Percentiles rank a stretch among this genome's conserved stretches.
Evolutionary conservation across 1,140 invertebrate species (phyloP).

Genomic region (Hermetia illucens): DNA sequence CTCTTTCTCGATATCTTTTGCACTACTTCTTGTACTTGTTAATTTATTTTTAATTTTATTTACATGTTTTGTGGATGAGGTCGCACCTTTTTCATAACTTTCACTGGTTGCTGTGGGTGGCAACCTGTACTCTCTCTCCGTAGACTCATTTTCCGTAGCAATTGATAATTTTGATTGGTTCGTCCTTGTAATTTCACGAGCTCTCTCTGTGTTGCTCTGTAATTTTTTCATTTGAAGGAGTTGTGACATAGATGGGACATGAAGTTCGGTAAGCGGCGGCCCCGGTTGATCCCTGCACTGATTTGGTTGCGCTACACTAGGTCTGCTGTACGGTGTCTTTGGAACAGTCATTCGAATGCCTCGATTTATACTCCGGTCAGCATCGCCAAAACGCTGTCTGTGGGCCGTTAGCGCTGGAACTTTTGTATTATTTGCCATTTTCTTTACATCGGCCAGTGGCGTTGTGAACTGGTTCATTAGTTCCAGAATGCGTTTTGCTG

Average conservation of each 20-base stretch:
- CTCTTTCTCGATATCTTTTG: slow-evolving; percentile 26
- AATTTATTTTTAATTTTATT: slow-evolving; percentile 34
- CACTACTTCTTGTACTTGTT: slow-evolving; percentile 14
- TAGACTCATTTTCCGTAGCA: slow-evolving; percentile 8
- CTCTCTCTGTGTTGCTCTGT: slow-evolving; percentile 43
- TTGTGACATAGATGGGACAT: slow-evolving; percentile 40
- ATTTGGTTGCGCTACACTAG: slow-evolving; percentile 10
- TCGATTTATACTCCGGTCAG: slow-evolving; percentile 6
- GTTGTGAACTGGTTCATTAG: slow-evolving; percentile 59
- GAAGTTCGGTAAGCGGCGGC: slow-evolving; percentile 29
- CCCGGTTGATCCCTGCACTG: slow-evolving; percentile 9
- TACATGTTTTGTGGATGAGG: slow-evolving; percentile 29
- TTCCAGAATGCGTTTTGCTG: slow-evolving; percentile 52
- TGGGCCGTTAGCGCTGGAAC: slow-evolving; percentile 11
- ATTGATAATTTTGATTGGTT: slow-evolving; percentile 30
- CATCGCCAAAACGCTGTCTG: slow-evolving; percentile 13
- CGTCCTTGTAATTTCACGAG: slow-evolving; percentile 43
- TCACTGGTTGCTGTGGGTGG: slow-evolving; percentile 2
- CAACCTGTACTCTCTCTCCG: slow-evolving; percentile 22
- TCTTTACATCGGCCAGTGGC: slow-evolving; percentile 53
- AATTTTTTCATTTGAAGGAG: slow-evolving; percentile 43
- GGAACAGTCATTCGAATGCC: slow-evolving; percentile 8
- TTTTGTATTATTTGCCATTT: slow-evolving; percentile 39
- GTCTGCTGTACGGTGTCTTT: slow-evolving; percentile 9
- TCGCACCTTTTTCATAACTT: slow-evolving; percentile 13